phyloP scores from a whole-genome alignment of 2,797 vertebrate genomes.

The Xenops minutus region DNA sequence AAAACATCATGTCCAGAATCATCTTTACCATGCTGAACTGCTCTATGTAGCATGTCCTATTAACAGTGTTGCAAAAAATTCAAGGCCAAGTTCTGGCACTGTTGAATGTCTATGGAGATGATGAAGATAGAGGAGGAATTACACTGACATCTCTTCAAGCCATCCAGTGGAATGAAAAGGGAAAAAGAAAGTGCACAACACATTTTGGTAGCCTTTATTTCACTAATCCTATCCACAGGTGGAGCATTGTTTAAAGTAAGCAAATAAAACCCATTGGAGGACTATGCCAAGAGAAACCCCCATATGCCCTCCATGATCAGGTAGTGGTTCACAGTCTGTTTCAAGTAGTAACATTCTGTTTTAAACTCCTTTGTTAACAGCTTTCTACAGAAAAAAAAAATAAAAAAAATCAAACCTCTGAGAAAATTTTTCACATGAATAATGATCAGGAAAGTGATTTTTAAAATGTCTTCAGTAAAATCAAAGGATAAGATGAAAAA shows the following conservation, averaged over 20 bases:
- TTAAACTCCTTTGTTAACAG: background rate
- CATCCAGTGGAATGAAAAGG: background rate
- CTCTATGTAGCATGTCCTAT: background rate
- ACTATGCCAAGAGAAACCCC: background rate
- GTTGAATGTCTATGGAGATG: background rate
- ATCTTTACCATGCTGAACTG: background rate
- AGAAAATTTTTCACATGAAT: background rate
- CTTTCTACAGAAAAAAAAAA: background rate
- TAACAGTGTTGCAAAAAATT: background rate
- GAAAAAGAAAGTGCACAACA: rapidly evolving
- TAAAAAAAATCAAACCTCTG: background rate
- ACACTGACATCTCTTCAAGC: background rate
- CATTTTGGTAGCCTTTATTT: background rate
- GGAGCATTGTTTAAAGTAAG: background rate
- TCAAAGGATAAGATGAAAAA: background rate
- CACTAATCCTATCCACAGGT: background rate
- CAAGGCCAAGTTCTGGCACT: background rate
- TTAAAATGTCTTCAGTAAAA: background rate
- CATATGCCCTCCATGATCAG: background rate
- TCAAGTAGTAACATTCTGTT: background rate
- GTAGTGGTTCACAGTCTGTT: background rate
- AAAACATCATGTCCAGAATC: background rate
- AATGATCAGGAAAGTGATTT: background rate
- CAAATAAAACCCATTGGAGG: background rate
- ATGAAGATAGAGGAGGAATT: background rate